Conservation (phyloP, 2,888 invertebrate species). For the Pachydiplax longipennis region DNA sequence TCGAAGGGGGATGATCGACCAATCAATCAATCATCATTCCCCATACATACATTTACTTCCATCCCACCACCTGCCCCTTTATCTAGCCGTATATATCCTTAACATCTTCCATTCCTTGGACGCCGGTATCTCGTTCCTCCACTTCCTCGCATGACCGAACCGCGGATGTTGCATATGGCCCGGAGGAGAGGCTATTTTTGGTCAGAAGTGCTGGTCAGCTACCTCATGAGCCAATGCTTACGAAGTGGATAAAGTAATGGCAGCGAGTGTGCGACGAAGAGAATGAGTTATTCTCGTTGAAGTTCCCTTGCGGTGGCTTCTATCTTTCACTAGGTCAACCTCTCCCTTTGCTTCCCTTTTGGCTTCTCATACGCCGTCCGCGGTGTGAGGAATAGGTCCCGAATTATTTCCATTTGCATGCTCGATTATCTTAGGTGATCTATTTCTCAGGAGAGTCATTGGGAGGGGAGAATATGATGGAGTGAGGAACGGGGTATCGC, state of each 20-base stretch:
- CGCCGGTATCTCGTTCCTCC: not conserved
- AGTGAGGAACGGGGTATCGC: not conserved
- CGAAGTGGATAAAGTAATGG: not conserved
- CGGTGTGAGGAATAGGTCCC: not conserved
- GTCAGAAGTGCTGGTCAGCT: not conserved
- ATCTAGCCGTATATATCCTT: not conserved
- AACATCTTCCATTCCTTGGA: not conserved
- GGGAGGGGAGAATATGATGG: not conserved
- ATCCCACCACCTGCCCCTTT: not conserved
- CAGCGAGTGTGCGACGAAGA: not conserved
- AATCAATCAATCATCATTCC: conserved; percentile 13
- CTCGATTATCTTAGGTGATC: not conserved
- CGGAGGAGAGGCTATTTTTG: not conserved
- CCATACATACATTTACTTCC: not conserved
- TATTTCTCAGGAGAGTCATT: not conserved
- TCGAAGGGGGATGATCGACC: conserved; percentile 9
- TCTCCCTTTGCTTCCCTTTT: not conserved
- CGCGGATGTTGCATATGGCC: not conserved
- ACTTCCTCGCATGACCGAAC: not conserved
- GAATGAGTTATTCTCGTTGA: not conserved
- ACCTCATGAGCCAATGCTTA: not conserved
- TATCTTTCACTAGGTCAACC: not conserved
- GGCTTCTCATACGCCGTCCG: not conserved
- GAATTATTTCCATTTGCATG: not conserved
- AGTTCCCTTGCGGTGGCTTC: not conserved